Conservation (phyloP, 1,140 invertebrate genomes). For the Drosophila kikkawai region DNA sequence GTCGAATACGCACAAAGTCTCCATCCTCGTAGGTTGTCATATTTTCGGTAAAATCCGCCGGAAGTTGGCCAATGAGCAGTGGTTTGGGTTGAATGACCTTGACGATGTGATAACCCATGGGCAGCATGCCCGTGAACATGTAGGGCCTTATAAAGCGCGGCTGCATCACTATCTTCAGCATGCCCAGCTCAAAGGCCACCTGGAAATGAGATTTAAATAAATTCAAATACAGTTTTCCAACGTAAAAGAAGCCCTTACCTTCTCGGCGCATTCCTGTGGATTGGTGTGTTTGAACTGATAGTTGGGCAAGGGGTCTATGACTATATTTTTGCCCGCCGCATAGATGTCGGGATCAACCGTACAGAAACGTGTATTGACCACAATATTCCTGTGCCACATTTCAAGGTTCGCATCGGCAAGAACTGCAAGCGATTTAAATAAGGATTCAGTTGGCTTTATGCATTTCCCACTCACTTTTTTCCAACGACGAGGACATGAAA, state of each 20-base stretch:
- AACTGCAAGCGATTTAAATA: conserved; percentile 14
- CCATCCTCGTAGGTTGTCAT: conserved; percentile 49
- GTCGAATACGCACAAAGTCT: conserved; percentile 55
- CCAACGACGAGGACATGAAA: neutral
- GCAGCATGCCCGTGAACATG: conserved; percentile 40
- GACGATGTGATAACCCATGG: conserved; percentile 38
- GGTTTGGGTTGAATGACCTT: conserved; percentile 57
- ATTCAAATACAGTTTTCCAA: too few species aligned
- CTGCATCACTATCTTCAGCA: conserved; percentile 15
- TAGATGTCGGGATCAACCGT: conserved; percentile 59
- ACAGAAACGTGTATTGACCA: conserved; percentile 44
- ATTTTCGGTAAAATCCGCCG: conserved; percentile 21
- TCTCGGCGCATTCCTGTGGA: conserved; percentile 54
- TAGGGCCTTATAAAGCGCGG: conserved; percentile 27
- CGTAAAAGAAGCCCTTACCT: conserved; percentile 9
- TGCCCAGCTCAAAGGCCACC: conserved; percentile 21
- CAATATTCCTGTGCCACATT: conserved; percentile 18
- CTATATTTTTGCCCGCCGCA: conserved; percentile 46
- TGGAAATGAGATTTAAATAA: neutral
- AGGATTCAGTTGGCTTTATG: too few species aligned
- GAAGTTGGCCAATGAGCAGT: conserved; percentile 30
- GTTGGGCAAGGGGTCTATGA: conserved; percentile 4
- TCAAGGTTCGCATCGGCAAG: conserved; percentile 2
- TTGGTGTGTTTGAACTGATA: conserved; percentile 48
- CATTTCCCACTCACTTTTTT: conserved; percentile 14